phyloP scores from a whole-genome alignment of 2,888 invertebrate genomes.

The Noctua janthina region DNA sequence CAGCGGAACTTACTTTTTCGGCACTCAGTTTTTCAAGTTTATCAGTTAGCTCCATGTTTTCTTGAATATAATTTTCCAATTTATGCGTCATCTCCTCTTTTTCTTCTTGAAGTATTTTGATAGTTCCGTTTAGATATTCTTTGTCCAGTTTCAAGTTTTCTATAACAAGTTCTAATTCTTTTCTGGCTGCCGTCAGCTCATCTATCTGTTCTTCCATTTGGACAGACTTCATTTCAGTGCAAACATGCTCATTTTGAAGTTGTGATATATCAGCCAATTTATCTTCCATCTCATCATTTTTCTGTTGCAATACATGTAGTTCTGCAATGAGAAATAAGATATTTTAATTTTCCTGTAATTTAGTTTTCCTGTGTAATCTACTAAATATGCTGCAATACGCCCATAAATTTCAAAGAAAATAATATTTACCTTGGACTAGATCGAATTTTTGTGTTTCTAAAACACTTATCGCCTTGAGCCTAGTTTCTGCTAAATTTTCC shows the following conservation, averaged over 20 bases:
- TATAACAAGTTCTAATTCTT: constrained; percentile 86
- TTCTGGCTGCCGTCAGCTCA: constrained; percentile 87
- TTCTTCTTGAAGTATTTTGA: constrained; percentile 90
- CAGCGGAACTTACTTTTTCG: constrained; percentile 93
- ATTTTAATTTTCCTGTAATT: background rate
- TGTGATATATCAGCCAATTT: constrained; percentile 91
- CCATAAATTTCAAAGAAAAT: background rate
- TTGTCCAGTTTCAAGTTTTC: constrained; percentile 88
- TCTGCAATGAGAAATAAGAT: constrained; percentile 79
- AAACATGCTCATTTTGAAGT: constrained; percentile 93
- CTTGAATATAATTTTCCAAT: constrained; percentile 92
- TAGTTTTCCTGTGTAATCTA: background rate
- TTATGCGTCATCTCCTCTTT: constrained; percentile 91
- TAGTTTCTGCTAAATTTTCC: constrained; percentile 88
- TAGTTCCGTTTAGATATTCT: constrained; percentile 88
- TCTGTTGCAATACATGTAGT: constrained; percentile 90
- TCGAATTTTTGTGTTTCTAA: constrained; percentile 93
- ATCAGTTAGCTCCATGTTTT: constrained; percentile 93
- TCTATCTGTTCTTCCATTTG: constrained; percentile 95
- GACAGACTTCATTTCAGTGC: constrained; percentile 94
- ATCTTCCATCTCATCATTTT: constrained; percentile 91
- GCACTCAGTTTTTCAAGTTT: constrained; percentile 93
- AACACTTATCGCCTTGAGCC: constrained; percentile 90
- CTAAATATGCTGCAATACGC: no score
- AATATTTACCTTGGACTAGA: constrained; percentile 90